Evolutionary conservation across 1,140 invertebrate genomes (phyloP).

Genomic region (Linepithema humile): DNA sequence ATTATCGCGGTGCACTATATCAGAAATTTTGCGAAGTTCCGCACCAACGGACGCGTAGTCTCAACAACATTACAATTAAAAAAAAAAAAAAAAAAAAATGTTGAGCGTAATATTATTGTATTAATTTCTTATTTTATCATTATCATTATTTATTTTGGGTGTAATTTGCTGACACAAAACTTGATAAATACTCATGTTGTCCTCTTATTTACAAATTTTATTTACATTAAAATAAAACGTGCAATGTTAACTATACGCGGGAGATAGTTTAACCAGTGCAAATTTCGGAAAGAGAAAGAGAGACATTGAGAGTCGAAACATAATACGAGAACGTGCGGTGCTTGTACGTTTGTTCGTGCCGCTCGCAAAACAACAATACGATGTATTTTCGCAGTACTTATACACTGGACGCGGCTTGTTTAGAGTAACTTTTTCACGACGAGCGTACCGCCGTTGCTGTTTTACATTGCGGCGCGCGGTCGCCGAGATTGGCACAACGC

Average conservation of each 20-base stretch:
- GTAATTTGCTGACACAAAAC: too few species aligned
- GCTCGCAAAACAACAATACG: slow-evolving; percentile 27
- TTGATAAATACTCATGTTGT: neutral
- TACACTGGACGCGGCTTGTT: neutral
- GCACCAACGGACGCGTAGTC: neutral
- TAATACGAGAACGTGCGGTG: slow-evolving; percentile 16
- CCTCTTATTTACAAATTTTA: neutral
- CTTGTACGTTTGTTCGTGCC: slow-evolving; percentile 5
- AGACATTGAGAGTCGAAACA: neutral
- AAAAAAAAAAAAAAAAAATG: too few species aligned
- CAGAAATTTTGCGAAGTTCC: neutral
- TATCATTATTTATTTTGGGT: neutral
- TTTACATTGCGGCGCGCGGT: slow-evolving; percentile 24
- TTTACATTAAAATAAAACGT: slow-evolving; percentile 23
- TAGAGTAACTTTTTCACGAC: slow-evolving; percentile 41
- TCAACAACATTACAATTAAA: neutral
- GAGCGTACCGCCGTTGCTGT: neutral
- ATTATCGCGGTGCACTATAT: neutral
- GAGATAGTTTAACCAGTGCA: slow-evolving; percentile 4
- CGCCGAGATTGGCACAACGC: slow-evolving; percentile 64
- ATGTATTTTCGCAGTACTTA: slow-evolving; percentile 47
- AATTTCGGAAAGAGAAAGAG: neutral
- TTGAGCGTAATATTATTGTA: neutral
- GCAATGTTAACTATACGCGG: slow-evolving; percentile 27
- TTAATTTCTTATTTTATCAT: neutral